Percentiles rank a stretch among this genome's conserved stretches.
Conservation (phyloP, 1,140 invertebrate species). For the Carcinoscorpius rotundicauda region DNA sequence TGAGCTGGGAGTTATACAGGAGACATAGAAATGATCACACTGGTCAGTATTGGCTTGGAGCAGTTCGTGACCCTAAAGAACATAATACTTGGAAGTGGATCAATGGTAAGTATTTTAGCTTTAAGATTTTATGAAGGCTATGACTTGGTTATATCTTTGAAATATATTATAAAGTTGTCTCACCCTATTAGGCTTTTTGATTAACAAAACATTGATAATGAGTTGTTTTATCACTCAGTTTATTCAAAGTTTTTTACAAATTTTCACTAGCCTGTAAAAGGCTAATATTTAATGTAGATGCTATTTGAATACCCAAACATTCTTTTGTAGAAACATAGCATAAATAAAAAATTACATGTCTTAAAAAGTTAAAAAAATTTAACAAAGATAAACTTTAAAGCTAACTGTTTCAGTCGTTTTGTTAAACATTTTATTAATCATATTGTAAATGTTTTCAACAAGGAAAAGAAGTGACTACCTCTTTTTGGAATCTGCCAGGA, state of each 20-base stretch:
- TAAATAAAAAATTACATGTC: neutral
- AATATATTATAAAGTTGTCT: no score
- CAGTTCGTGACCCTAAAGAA: conserved; percentile 63
- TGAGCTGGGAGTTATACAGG: conserved; percentile 87
- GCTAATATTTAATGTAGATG: neutral
- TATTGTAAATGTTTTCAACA: conserved; percentile 1
- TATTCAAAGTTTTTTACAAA: neutral
- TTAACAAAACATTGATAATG: neutral
- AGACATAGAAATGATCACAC: conserved; percentile 75
- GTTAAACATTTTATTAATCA: neutral
- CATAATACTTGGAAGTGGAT: conserved; percentile 76
- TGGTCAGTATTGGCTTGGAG: conserved; percentile 91
- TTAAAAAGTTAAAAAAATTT: neutral
- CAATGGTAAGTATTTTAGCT: conserved; percentile 37
- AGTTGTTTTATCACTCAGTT: neutral
- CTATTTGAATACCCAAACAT: neutral
- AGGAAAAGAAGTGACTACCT: conserved; percentile 69
- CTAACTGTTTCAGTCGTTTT: neutral
- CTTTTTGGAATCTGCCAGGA: conserved; percentile 81
- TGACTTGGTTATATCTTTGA: no score
- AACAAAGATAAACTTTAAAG: neutral
- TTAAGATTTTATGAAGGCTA: neutral
- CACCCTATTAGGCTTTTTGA: neutral
- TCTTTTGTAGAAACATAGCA: no score
- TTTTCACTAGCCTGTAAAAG: neutral